Evolutionary conservation across 1,140 invertebrate genomes (phyloP), one percentile per base, ranked within the genome.

Genomic region (Drosophila seguyi): DNA sequence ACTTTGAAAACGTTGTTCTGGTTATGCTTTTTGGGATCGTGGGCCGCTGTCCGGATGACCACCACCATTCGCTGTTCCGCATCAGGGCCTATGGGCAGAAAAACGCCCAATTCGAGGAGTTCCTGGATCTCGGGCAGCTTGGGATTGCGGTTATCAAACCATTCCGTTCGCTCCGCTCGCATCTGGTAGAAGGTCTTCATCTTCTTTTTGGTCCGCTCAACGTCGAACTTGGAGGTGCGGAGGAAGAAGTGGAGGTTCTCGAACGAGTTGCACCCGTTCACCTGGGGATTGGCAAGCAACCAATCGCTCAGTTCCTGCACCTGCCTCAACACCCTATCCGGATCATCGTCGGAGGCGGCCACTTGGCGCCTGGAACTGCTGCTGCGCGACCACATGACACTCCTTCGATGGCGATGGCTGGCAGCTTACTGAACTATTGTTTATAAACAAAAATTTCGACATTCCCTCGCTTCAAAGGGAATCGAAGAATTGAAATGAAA

Each of bases 121-220:
- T 95, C 94, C 71, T 94, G 93, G 22, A 95, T 65, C 84, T 94
- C 93, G 3, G 94, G 93, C 13, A 94, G 69, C 18, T 92, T 77
- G 5, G 95, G 95, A 93, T 96, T 93, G 58, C 95, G 93, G 57
- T 95, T 93, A 7, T 73, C 52, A 79, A 94, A 96, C 95, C 95
- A 96, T 82, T 95, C 94, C 0, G 94, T 91, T 29, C 93, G 76
- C 45, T 93, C 92, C 0, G 87, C 78, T 45, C 94, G 92, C 90
- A 95, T 94, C 52, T 91, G 91, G 66, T 95, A 94, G 81, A 94
- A 95, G 71, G 94, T 95, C 53, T 81, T 91, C 0, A 96, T 79
- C 81, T 95, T 96, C 29, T 61, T 87, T 76, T 95, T 95, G 0
- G 94, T 92, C 74, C 92, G 93, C 10, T 95, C 94, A 1, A 94